Percentiles rank a stretch among this genome's conserved stretches.
Conservation (phyloP, 2,113 vertebrate species). For the Nansenia antarctica region DNA sequence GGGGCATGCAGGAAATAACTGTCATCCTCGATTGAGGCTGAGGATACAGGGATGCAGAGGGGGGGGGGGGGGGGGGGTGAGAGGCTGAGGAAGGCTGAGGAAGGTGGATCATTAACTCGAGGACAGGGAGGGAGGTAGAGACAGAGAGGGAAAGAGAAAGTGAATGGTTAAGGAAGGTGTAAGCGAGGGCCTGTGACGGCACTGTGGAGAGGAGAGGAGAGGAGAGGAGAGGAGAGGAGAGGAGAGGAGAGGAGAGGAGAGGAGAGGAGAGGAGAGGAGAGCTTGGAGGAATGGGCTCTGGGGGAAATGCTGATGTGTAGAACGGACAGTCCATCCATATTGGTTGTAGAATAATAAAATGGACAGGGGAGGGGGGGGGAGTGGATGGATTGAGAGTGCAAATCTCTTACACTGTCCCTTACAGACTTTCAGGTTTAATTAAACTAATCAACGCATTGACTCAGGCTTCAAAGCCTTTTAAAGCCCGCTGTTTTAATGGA, state of each 20-base stretch:
- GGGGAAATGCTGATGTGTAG: conserved; percentile 55
- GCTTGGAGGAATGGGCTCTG: conserved; percentile 22
- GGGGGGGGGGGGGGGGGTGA: background rate
- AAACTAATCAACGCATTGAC: conserved; percentile 69
- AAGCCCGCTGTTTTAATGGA: conserved; percentile 59
- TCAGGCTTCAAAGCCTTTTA: conserved; percentile 56
- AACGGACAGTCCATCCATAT: conserved; percentile 23
- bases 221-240: conserved; percentile 32
- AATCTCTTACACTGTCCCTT: conserved; percentile 53
- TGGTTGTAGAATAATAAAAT: conserved; percentile 70
- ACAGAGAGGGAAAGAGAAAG: background rate
- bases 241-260: conserved; percentile 16
- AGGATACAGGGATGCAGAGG: background rate
- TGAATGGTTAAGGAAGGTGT: conserved; percentile 3
- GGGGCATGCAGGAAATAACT: conserved; percentile 72
- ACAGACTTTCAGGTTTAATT: conserved; percentile 68
- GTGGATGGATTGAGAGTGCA: conserved; percentile 40
- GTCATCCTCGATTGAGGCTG: conserved; percentile 56
- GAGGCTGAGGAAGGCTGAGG: conserved; percentile 32
- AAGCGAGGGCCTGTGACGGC: conserved; percentile 35
- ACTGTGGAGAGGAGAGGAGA: conserved; percentile 30
- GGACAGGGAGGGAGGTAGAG: conserved; percentile 20
- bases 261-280: conserved; percentile 28
- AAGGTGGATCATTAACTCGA: conserved; percentile 69
- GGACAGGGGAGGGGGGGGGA: conserved; percentile 40